Conservation (phyloP, 2,797 vertebrate species). For the Chiloscyllium punctatum region DNA sequence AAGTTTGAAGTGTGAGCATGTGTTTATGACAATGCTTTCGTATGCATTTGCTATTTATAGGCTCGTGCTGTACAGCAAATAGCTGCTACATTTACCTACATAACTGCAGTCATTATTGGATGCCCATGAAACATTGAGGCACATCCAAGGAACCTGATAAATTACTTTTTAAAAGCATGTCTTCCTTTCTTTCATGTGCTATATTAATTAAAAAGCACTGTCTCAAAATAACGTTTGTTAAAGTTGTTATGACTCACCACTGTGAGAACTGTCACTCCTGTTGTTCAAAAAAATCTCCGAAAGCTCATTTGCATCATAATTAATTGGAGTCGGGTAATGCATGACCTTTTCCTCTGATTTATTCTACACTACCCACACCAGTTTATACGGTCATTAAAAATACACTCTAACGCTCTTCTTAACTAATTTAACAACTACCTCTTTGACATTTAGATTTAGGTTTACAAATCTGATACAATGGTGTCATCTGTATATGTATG, state of each 20-base stretch:
- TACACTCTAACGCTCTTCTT: background rate
- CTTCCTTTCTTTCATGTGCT: background rate
- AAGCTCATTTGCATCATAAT: background rate
- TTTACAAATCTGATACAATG: background rate
- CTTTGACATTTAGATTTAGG: background rate
- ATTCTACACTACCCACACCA: background rate
- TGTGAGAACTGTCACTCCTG: background rate
- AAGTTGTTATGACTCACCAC: background rate
- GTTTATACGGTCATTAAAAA: background rate
- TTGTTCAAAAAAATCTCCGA: background rate
- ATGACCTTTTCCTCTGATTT: background rate
- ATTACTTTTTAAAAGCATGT: background rate
- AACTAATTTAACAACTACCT: background rate
- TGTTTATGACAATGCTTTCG: no score
- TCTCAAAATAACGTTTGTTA: background rate
- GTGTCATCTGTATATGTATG: background rate
- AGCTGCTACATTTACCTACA: no score
- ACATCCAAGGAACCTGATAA: background rate
- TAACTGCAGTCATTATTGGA: no score
- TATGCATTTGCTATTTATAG: no score
- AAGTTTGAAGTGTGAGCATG: no score
- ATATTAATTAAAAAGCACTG: background rate
- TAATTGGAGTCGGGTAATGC: background rate
- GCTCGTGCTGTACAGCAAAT: no score
- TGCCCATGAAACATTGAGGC: background rate